Percentiles rank a stretch among this genome's conserved stretches.
These are phyloP conservation scores for Drosophila meridionalis DNA, from an alignment of 2,888 invertebrate species.

Conservation along the genomic window DNA sequence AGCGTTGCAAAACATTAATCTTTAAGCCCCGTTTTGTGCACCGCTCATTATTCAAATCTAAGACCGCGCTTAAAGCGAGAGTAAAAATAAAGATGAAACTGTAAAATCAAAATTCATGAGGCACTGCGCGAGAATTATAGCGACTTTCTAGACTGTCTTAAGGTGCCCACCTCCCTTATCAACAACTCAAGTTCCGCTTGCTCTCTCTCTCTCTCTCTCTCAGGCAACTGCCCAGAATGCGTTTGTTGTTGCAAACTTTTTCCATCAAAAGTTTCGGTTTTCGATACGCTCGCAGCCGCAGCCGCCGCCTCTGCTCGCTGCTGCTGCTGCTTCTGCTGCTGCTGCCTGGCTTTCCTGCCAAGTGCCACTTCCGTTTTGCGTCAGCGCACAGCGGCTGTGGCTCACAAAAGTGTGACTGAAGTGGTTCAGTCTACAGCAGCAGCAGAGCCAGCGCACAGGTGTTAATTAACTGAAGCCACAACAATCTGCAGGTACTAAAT, in stretches of 20 bases:
- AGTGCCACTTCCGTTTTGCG: slow-evolving; percentile 78
- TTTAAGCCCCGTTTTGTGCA: slow-evolving; percentile 47
- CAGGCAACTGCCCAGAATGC: slow-evolving; percentile 57
- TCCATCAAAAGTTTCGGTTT: slow-evolving; percentile 82
- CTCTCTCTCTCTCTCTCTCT: background rate
- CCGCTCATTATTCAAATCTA: slow-evolving; percentile 74
- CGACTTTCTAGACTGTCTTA: slow-evolving; percentile 65
- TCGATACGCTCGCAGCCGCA: slow-evolving; percentile 68
- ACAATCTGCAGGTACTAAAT: slow-evolving; percentile 58
- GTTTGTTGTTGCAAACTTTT: slow-evolving; percentile 80
- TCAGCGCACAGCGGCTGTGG: slow-evolving; percentile 69
- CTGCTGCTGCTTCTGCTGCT: slow-evolving; percentile 13
- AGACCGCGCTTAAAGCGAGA: slow-evolving; percentile 52
- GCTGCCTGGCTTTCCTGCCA: slow-evolving; percentile 43
- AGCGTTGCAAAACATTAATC: slow-evolving; percentile 34
- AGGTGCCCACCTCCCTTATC: slow-evolving; percentile 10
- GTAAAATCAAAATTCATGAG: slow-evolving; percentile 75
- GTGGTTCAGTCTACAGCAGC: slow-evolving; percentile 30
- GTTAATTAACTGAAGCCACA: slow-evolving; percentile 69
- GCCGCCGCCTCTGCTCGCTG: slow-evolving; percentile 13
- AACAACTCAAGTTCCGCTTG: background rate
- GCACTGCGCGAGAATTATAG: slow-evolving; percentile 70
- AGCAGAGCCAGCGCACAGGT: slow-evolving; percentile 46
- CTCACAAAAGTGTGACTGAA: slow-evolving; percentile 75
- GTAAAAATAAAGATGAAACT: slow-evolving; percentile 23